A percentile compares a stretch with the other conserved stretches of the same genome.
phyloP scores from a whole-genome alignment of 2,888 invertebrate species.

The Heliconius ethilla region DNA sequence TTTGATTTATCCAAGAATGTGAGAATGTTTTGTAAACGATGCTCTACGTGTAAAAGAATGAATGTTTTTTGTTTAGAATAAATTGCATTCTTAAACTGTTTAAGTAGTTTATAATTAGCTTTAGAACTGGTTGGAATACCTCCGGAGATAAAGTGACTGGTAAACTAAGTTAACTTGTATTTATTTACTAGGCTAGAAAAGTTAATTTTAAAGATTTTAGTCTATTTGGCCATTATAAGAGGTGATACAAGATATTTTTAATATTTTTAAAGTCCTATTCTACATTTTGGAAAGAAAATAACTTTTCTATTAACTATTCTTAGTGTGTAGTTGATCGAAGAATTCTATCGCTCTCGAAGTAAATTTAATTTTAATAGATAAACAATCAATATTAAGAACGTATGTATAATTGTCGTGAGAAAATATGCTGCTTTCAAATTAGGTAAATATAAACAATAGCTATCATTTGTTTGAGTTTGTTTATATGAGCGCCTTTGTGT shows the following conservation, averaged over 20 bases:
- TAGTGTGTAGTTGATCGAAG: too few relatives aligned
- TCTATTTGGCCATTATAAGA: not conserved
- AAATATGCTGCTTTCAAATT: not conserved
- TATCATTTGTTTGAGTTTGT: constrained; percentile 18
- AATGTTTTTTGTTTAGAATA: not conserved
- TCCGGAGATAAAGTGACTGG: not conserved
- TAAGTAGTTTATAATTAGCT: constrained; percentile 6
- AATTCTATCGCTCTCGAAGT: not conserved
- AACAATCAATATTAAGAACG: not conserved
- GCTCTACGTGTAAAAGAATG: not conserved
- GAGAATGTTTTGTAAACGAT: constrained; percentile 29
- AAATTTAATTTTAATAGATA: not conserved
- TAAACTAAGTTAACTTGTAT: not conserved
- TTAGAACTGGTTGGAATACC: not conserved
- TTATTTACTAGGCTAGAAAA: not conserved
- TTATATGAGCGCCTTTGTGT: constrained; percentile 32
- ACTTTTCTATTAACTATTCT: too few relatives aligned
- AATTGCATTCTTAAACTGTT: constrained; percentile 15
- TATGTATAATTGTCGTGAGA: constrained; percentile 4
- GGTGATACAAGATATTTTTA: not conserved
- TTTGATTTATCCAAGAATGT: constrained; percentile 18
- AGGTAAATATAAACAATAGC: constrained; percentile 17
- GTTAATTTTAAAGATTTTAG: not conserved
- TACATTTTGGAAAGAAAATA: too few relatives aligned
- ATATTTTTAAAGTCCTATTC: too few relatives aligned